phyloP scores from a whole-genome alignment of 2,888 invertebrate species.

The Octonoba sinensis region DNA sequence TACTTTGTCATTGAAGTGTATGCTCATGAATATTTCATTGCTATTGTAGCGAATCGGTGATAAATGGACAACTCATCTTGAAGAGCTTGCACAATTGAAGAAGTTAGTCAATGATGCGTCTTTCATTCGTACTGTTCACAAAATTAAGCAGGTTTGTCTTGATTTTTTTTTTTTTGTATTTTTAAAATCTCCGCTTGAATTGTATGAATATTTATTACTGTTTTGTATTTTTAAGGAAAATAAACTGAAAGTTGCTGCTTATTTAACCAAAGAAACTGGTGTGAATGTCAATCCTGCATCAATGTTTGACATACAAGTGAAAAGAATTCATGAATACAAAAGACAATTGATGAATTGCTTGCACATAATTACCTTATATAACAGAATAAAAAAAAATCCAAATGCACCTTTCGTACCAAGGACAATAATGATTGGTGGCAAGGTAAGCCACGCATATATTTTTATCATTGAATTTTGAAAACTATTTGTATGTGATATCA shows the following conservation, averaged over 20 bases:
- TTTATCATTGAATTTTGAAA: neutral
- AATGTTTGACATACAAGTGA: constrained; percentile 98
- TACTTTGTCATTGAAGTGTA: no score
- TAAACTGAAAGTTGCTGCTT: constrained; percentile 88
- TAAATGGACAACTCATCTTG: constrained; percentile 93
- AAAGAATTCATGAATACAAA: constrained; percentile 99
- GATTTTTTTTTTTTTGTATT: neutral
- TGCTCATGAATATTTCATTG: no score
- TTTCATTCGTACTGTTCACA: constrained; percentile 90
- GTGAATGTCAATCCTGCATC: constrained; percentile 92
- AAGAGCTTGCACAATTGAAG: constrained; percentile 85
- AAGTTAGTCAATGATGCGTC: constrained; percentile 87
- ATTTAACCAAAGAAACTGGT: constrained; percentile 89
- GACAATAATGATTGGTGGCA: constrained; percentile 95
- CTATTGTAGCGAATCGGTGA: constrained; percentile 89
- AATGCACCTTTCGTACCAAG: constrained; percentile 86
- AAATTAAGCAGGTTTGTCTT: constrained; percentile 84
- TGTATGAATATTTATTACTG: neutral
- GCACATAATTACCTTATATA: constrained; percentile 96
- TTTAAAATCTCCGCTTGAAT: neutral
- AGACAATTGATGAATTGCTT: constrained; percentile 95
- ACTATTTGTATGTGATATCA: neutral
- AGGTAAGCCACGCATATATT: constrained; percentile 71
- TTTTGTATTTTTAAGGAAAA: constrained; percentile 78
- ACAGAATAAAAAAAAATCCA: constrained; percentile 96